Evolutionary conservation across 2,113 vertebrate species (phyloP).

Genomic region (Cardinalis cardinalis): DNA sequence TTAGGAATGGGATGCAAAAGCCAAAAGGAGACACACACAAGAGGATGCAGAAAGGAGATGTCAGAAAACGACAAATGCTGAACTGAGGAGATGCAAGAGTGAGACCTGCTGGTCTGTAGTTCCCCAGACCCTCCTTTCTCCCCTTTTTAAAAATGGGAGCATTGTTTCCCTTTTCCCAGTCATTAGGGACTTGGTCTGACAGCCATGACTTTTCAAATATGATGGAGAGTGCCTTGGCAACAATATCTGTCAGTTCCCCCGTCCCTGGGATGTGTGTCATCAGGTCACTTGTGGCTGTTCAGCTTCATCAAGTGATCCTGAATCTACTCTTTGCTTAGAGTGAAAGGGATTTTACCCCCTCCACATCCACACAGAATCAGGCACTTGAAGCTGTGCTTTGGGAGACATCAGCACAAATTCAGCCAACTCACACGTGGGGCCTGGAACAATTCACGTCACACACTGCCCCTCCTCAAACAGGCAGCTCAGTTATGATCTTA

Average conservation of each 20-base stretch:
- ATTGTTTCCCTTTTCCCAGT: not conserved
- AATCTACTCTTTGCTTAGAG: not conserved
- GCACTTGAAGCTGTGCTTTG: not conserved
- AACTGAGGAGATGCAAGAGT: not conserved
- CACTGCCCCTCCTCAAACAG: accelerated
- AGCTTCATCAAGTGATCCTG: not conserved
- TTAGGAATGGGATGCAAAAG: not conserved
- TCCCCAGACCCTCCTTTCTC: not conserved
- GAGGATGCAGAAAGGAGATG: not conserved
- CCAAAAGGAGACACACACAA: not conserved
- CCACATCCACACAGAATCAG: not conserved
- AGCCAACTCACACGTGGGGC: accelerated
- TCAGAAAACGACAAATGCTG: not conserved
- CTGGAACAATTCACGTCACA: not conserved
- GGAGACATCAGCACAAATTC: not conserved
- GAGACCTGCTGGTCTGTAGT: not conserved
- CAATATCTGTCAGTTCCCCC: not conserved
- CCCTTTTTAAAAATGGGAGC: not conserved
- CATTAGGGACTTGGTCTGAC: not conserved
- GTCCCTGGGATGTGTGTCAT: not conserved
- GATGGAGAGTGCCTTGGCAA: not conserved
- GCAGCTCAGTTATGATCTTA: not conserved
- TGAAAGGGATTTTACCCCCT: not conserved
- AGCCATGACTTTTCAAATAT: not conserved
- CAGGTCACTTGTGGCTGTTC: not conserved